A percentile compares a stretch with the other conserved stretches of the same genome.
Conservation (phyloP, 2,113 vertebrate species). For the Plecotus auritus region DNA sequence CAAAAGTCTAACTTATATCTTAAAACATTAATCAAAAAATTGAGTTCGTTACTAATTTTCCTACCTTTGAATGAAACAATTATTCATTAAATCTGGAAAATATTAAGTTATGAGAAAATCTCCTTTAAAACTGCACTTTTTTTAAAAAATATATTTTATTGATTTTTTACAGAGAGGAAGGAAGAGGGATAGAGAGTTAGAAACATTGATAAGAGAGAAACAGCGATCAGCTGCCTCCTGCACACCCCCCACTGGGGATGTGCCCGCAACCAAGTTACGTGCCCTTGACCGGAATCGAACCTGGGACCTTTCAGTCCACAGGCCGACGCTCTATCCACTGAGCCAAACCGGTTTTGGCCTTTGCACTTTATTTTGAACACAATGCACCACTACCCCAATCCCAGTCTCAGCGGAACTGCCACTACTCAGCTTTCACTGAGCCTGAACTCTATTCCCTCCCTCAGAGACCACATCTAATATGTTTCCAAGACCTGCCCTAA, state of each 20-base stretch:
- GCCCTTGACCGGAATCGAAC: too few species aligned
- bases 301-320: too few species aligned
- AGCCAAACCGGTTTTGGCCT: too few species aligned
- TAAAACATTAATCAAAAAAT: neutral
- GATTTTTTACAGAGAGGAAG: too few species aligned
- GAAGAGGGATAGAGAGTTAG: too few species aligned
- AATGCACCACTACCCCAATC: fast-evolving
- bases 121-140: neutral
- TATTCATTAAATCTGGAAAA: neutral
- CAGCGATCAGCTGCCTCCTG: too few species aligned
- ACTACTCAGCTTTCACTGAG: neutral
- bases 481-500: neutral
- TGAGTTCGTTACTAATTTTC: neutral
- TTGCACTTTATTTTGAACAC: neutral
- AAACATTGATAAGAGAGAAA: too few species aligned
- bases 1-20: neutral
- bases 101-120: neutral
- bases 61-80: neutral
- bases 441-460: fast-evolving
- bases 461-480: too few species aligned
- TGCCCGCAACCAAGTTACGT: too few species aligned
- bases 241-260: too few species aligned
- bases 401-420: neutral
- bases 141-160: too few species aligned
- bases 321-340: too few species aligned